A percentile compares a stretch with the other conserved stretches of the same genome.
phyloP scores from a whole-genome alignment of 2,888 invertebrate genomes.

The Operophtera brumata region DNA sequence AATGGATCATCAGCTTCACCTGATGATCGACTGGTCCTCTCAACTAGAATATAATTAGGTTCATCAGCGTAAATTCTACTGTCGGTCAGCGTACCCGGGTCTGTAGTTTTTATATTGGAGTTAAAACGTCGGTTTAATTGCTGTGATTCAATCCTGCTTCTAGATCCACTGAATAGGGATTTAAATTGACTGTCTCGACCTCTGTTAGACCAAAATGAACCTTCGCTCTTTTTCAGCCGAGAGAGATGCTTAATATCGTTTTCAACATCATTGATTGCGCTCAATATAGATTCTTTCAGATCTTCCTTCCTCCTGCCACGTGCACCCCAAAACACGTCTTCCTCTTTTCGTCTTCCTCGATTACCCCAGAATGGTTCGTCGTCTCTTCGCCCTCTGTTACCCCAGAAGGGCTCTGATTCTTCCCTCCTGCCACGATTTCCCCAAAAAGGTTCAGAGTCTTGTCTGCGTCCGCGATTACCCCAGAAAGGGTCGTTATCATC shows the following conservation, averaged over 20 bases:
- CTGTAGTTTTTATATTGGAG: slow-evolving; percentile 35
- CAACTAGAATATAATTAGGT: slow-evolving; percentile 77
- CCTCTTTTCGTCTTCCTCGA: slow-evolving; percentile 53
- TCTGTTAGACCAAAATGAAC: slow-evolving; percentile 53
- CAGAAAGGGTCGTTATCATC: slow-evolving; percentile 64
- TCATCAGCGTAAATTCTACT: slow-evolving; percentile 76
- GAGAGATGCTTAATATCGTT: slow-evolving; percentile 53
- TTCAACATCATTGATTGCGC: slow-evolving; percentile 53
- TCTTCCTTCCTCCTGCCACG: slow-evolving; percentile 52
- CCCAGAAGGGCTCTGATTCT: slow-evolving; percentile 37
- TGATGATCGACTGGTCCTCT: slow-evolving; percentile 68
- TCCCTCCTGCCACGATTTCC: slow-evolving; percentile 49
- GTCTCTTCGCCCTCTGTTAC: slow-evolving; percentile 49
- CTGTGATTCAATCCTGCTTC: slow-evolving; percentile 30
- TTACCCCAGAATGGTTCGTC: slow-evolving; percentile 48
- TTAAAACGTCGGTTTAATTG: slow-evolving; percentile 23
- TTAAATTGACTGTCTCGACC: slow-evolving; percentile 55
- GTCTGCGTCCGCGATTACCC: slow-evolving; percentile 68
- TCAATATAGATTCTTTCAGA: slow-evolving; percentile 51
- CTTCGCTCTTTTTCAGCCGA: slow-evolving; percentile 44
- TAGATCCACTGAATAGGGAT: slow-evolving; percentile 43
- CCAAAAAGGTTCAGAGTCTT: slow-evolving; percentile 57
- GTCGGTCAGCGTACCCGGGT: slow-evolving; percentile 57
- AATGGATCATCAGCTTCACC: slow-evolving; percentile 64
- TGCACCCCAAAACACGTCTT: slow-evolving; percentile 42